Conservation (phyloP, 2,797 vertebrate genomes). For the Adelosebastes latens region DNA sequence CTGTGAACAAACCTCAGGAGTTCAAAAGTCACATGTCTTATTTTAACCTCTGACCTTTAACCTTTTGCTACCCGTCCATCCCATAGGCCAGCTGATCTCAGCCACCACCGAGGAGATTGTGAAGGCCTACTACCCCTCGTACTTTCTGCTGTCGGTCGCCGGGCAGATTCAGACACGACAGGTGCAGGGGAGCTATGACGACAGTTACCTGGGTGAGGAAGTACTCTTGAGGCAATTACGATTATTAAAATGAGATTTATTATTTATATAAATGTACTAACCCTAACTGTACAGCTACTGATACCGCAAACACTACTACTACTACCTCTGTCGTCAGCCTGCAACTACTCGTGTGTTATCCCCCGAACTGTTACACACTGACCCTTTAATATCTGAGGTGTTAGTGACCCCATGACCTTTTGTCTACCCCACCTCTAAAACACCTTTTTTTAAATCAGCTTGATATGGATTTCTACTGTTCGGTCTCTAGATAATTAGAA, state of each 20-base stretch:
- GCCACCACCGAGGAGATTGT: conserved; percentile 88
- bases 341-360: neutral
- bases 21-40: conserved; percentile 6
- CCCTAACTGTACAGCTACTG: neutral
- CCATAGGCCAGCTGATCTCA: conserved; percentile 88
- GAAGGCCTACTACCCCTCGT: conserved; percentile 84
- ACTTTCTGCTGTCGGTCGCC: conserved; percentile 84
- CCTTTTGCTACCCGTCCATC: neutral
- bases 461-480: neutral
- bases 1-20: neutral
- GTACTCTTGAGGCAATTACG: neutral
- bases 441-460: neutral
- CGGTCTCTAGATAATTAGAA: neutral
- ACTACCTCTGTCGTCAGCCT: neutral
- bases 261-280: neutral
- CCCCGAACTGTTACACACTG: no score
- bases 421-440: neutral
- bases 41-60: conserved; percentile 34
- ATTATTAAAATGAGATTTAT: neutral
- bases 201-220: conserved; percentile 89
- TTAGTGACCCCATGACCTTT: neutral
- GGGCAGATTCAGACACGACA: conserved; percentile 88
- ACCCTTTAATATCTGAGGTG: no score
- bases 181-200: conserved; percentile 84
- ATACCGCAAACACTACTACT: neutral